These are phyloP conservation scores for Hypena proboscidalis DNA, from an alignment of 2,888 invertebrate species.

Conservation along the genomic window DNA sequence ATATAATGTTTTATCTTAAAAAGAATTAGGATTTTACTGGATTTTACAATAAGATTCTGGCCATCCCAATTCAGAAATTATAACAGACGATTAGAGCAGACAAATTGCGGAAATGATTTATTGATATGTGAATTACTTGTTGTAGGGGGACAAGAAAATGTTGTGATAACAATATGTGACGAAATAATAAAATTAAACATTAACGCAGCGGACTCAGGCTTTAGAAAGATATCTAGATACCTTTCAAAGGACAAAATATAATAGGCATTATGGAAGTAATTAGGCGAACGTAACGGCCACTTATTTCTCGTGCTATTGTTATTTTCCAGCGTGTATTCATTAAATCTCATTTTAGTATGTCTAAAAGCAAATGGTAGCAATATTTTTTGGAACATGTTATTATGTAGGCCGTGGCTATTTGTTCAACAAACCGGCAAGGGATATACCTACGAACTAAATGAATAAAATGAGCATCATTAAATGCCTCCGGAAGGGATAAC, in stretches of 20 bases:
- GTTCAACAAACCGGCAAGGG: constrained; percentile 25
- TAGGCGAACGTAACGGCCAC: constrained; percentile 2
- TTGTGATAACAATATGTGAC: no score
- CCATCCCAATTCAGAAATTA: no score
- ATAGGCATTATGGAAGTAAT: constrained; percentile 6
- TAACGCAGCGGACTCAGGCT: no score
- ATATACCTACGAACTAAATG: constrained; percentile 36
- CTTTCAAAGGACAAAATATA: neutral
- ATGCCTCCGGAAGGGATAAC: neutral
- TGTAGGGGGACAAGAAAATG: no score
- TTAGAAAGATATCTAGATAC: no score
- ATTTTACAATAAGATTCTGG: no score
- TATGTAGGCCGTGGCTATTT: constrained; percentile 44
- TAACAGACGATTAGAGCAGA: no score
- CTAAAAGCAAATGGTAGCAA: constrained; percentile 51
- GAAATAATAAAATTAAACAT: no score
- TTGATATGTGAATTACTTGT: no score
- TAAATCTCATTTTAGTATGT: constrained; percentile 55
- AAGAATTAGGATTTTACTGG: no score
- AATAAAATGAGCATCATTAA: constrained; percentile 17
- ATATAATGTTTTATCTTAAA: no score
- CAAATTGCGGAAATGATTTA: no score
- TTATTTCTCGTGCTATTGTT: constrained; percentile 11
- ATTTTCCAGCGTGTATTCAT: constrained; percentile 41
- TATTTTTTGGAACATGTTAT: constrained; percentile 54